Evolutionary conservation across 2,113 vertebrate genomes (phyloP).

Genomic region (Scomber scombrus): DNA sequence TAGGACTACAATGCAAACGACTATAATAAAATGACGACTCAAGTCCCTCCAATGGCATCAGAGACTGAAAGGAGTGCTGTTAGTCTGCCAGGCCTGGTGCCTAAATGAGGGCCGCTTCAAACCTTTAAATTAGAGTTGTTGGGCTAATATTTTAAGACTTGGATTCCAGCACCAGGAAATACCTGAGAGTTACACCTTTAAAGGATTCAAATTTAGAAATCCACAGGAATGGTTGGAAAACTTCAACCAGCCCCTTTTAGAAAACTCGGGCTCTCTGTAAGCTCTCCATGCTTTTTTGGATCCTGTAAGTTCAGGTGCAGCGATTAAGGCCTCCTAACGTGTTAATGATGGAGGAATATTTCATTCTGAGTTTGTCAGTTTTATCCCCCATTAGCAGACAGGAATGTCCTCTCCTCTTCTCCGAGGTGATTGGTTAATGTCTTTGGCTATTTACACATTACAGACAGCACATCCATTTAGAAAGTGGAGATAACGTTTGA

Average conservation of each 20-base stretch:
- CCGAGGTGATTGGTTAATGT: slow-evolving; percentile 45
- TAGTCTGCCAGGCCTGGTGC: slow-evolving; percentile 61
- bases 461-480: slow-evolving; percentile 67
- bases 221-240: slow-evolving; percentile 70
- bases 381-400: slow-evolving; percentile 75
- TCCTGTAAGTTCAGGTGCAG: slow-evolving; percentile 60
- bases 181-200: slow-evolving; percentile 74
- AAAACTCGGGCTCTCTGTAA: slow-evolving; percentile 31
- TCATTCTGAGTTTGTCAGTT: slow-evolving; percentile 73
- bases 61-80: slow-evolving; percentile 74
- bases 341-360: slow-evolving; percentile 73
- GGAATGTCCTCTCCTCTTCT: slow-evolving; percentile 74
- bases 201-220: slow-evolving; percentile 63
- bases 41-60: slow-evolving; percentile 43
- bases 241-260: not conserved
- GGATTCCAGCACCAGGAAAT: slow-evolving; percentile 80
- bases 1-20: slow-evolving; percentile 62
- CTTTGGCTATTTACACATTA: slow-evolving; percentile 57
- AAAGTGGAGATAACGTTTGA: slow-evolving; percentile 49
- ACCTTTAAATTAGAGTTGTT: slow-evolving; percentile 61
- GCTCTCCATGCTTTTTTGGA: slow-evolving; percentile 23
- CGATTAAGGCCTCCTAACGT: slow-evolving; percentile 59
- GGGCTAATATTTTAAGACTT: slow-evolving; percentile 76
- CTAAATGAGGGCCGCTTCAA: slow-evolving; percentile 66
- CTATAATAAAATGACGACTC: slow-evolving; percentile 60